Base-by-base conservation (phyloP, 2,113 vertebrate genomes). In the Microcebus jonahi region DNA sequence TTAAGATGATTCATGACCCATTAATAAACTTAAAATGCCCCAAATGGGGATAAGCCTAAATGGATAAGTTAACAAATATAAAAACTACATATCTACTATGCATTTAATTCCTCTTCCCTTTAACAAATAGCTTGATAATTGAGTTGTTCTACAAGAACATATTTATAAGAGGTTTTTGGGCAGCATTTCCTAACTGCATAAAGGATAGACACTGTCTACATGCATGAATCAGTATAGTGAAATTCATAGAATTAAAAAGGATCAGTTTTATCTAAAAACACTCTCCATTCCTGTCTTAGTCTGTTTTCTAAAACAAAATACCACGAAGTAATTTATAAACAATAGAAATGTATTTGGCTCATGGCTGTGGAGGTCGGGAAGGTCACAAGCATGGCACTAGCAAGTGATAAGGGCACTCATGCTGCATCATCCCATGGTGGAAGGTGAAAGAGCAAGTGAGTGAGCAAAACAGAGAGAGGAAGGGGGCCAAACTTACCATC, bases 81-180 rank as follows among this genome's bases (percentile, higher is more conserved):
- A 80, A 95, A 92, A 85, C 45, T 55, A 31, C 3, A 1, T 23
- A 29, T 80, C 34, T 76, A 34, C 31, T 70, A 34, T n/a, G 39
- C 31, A 57, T 45, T 48, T 45, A 68, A 63, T 84, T 84, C n/a
- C 1, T 68, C 48, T 63, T 80, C 31, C 18, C 55, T 88, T 84
- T 82, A 71, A 29, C 79, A 85, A 91, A 80, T 68, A 88, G 50
- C 27, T 59, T 63, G 39, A 97, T 77, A 71, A 91, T 85, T 63
- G 12, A 71, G 29, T 59, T 86, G 18, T 36, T 82, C 36, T 36
- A 57, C 8, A 48, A 59, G n/a, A 87, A 88, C 34, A 88, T 65
- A 91, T 75, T 13, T 82, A 14, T 31, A 84, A 65, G 36, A 73
- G 27, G 4, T 50, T 77, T 77, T 68, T 21, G 25, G 63, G 21